These are phyloP conservation scores for Amphipoea lucens DNA, from an alignment of 2,888 invertebrate genomes.

Conservation along the genomic window DNA sequence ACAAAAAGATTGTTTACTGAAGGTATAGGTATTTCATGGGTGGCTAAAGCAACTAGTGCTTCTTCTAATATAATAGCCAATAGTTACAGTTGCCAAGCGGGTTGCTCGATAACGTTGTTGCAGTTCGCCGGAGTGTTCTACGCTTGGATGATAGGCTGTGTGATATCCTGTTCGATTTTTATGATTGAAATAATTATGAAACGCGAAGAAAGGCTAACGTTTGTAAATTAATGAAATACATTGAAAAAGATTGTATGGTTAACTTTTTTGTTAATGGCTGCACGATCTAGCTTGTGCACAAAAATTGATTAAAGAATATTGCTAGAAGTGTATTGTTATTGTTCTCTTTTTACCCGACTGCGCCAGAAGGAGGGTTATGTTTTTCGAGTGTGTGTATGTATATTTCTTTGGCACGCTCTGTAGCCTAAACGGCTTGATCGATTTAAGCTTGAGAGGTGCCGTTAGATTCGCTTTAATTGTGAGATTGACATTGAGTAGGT, in stretches of 20 bases:
- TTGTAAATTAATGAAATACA: constrained; percentile 9
- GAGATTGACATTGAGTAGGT: no score
- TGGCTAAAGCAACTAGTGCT: constrained; percentile 73
- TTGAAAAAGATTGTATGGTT: neutral
- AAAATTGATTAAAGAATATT: no score
- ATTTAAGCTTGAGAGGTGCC: no score
- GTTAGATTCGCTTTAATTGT: no score
- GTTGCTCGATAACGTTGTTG: constrained; percentile 78
- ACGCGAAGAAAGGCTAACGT: constrained; percentile 9
- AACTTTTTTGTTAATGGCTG: neutral
- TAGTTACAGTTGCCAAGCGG: constrained; percentile 80
- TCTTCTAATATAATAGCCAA: constrained; percentile 74
- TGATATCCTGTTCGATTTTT: constrained; percentile 74
- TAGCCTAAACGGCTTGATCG: no score
- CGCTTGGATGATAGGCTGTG: constrained; percentile 77
- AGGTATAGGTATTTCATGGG: constrained; percentile 76
- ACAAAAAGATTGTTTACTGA: constrained; percentile 75
- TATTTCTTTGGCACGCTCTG: no score
- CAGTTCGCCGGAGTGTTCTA: constrained; percentile 74
- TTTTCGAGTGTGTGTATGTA: no score
- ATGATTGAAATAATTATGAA: constrained; percentile 69
- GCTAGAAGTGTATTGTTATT: no score
- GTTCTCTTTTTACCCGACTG: no score
- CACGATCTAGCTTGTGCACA: neutral
- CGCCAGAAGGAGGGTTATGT: no score